Evolutionary conservation across 2,113 vertebrate species (phyloP).

Genomic region (Alouatta palliata): DNA sequence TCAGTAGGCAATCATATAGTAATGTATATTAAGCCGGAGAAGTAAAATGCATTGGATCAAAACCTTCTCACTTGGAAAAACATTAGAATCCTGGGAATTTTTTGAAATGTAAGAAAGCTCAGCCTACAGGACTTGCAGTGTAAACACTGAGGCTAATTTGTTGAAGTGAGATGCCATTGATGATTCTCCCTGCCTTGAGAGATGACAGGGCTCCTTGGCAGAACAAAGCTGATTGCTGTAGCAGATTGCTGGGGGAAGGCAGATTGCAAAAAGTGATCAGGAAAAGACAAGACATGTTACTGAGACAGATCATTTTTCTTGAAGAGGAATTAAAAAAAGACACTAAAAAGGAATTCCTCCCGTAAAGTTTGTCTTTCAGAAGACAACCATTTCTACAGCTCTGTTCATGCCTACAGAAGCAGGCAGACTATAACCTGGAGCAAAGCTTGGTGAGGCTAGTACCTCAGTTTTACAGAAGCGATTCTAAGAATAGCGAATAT

Average conservation of each 20-base stretch:
- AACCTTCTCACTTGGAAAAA: constrained; percentile 65
- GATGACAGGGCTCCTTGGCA: constrained; percentile 69
- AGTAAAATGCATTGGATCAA: constrained; percentile 47
- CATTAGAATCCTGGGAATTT: constrained; percentile 77
- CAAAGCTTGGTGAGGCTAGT: background rate
- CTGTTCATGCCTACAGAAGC: background rate
- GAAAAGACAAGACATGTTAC: constrained; percentile 65
- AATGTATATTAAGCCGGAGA: constrained; percentile 41
- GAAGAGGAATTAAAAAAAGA: constrained; percentile 19
- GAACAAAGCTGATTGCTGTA: constrained; percentile 62
- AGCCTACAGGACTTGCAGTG: constrained; percentile 54
- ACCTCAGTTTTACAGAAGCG: background rate
- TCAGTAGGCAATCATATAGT: constrained; percentile 25
- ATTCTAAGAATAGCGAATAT: background rate
- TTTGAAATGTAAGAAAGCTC: constrained; percentile 62
- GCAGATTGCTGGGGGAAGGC: constrained; percentile 53
- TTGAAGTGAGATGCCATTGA: constrained; percentile 78
- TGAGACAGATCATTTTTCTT: constrained; percentile 71
- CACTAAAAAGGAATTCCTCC: constrained; percentile 54
- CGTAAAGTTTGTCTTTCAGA: constrained; percentile 28
- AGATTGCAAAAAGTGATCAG: constrained; percentile 48
- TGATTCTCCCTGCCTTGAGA: constrained; percentile 72
- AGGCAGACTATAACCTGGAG: background rate
- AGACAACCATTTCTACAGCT: background rate
- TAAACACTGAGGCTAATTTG: constrained; percentile 79